A percentile compares a stretch with the other conserved stretches of the same genome.
These are phyloP conservation scores for Salvelinus namaycush DNA, from an alignment of 2,113 vertebrate genomes.

Conservation along the genomic window DNA sequence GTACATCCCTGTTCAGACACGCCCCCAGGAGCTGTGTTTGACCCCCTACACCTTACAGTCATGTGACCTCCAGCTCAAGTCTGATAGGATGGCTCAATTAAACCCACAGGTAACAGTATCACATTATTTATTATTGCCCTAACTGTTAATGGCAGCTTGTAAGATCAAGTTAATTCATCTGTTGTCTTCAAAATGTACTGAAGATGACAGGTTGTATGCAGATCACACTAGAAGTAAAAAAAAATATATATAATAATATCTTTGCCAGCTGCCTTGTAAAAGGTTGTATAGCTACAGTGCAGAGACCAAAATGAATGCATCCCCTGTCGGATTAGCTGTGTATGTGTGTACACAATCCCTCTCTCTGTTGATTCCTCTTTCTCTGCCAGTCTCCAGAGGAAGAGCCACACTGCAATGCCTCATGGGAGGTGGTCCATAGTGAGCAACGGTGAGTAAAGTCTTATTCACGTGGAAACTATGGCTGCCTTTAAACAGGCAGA, in stretches of 20 bases:
- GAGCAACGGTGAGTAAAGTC: conserved; percentile 50
- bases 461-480: no score
- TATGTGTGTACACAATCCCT: background rate
- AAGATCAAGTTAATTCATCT: background rate
- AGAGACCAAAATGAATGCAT: no score
- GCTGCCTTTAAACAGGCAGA: no score
- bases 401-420: background rate
- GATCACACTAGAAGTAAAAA: no score
- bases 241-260: no score
- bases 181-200: no score
- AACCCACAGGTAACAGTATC: conserved; percentile 37
- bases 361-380: conserved; percentile 23
- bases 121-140: background rate
- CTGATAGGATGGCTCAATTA: conserved; percentile 11
- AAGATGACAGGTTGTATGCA: no score
- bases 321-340: background rate
- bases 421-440: conserved; percentile 7
- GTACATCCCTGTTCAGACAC: background rate
- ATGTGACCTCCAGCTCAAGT: conserved; percentile 28
- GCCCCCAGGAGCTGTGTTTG: conserved; percentile 11
- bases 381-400: conserved; percentile 38
- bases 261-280: no score
- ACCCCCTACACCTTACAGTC: background rate
- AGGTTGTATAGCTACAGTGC: no score
- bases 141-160: conserved; percentile 13